Evolutionary conservation across 2,888 invertebrate species (phyloP).

Genomic region (Lasioglossum calceatum): DNA sequence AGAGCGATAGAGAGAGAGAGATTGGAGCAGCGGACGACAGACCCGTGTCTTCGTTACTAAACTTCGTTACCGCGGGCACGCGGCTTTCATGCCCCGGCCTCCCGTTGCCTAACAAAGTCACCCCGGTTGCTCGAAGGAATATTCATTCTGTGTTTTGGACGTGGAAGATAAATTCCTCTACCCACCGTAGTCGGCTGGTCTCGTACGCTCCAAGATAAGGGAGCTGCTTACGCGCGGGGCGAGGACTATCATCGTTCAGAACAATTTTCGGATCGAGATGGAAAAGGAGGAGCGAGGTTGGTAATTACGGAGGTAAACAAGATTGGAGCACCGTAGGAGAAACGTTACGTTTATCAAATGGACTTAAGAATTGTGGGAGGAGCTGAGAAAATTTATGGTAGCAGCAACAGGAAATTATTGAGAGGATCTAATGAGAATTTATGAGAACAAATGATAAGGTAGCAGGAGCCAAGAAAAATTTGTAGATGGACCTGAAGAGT

Average conservation of each 20-base stretch:
- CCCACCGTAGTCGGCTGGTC: background rate
- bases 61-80: conserved; percentile 30
- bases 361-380: background rate
- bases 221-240: background rate
- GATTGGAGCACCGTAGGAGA: background rate
- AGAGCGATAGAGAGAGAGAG: background rate
- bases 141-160: background rate
- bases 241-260: background rate
- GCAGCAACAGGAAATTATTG: background rate
- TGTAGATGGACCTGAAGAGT: background rate
- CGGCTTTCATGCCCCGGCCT: conserved; percentile 29
- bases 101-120: conserved; percentile 34
- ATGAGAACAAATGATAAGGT: background rate
- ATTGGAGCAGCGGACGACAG: conserved; percentile 37
- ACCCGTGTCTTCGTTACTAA: conserved; percentile 42
- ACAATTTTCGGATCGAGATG: background rate
- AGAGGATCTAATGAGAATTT: background rate
- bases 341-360: background rate
- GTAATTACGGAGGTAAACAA: background rate
- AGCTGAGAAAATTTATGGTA: background rate
- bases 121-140: background rate
- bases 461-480: background rate
- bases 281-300: too few relatives aligned
- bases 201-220: background rate
- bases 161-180: conserved; percentile 4